Evolutionary conservation across 2,888 invertebrate genomes (phyloP).

Genomic region (Xanthostigma xanthostigma): DNA sequence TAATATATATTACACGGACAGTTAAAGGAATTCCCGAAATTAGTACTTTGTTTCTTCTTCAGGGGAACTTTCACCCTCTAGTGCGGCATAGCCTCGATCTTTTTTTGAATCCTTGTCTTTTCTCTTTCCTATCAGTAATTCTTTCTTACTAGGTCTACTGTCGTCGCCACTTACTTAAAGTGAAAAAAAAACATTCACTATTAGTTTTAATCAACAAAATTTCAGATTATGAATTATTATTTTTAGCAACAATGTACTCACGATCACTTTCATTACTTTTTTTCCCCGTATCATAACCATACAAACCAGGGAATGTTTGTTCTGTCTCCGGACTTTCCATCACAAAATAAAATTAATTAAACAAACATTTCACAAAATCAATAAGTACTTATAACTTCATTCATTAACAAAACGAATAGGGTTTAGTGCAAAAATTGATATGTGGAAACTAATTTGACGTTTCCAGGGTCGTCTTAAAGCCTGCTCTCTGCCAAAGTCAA

Average conservation of each 20-base stretch:
- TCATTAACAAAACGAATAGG: too few relatives aligned
- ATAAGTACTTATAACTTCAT: too few relatives aligned
- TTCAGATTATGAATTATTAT: slow-evolving; percentile 10
- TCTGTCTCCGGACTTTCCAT: slow-evolving; percentile 73
- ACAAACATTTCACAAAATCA: too few relatives aligned
- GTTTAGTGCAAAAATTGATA: too few relatives aligned
- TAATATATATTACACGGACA: neutral
- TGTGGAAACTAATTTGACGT: too few relatives aligned
- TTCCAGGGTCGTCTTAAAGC: too few relatives aligned
- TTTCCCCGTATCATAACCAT: slow-evolving; percentile 64
- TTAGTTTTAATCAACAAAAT: slow-evolving; percentile 1
- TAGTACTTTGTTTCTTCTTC: slow-evolving; percentile 72
- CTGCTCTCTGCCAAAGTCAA: too few relatives aligned
- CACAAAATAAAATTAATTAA: too few relatives aligned
- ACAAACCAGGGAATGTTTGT: slow-evolving; percentile 79
- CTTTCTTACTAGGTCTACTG: slow-evolving; percentile 65
- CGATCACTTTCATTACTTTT: slow-evolving; percentile 72
- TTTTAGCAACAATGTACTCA: slow-evolving; percentile 34
- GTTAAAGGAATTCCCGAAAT: slow-evolving; percentile 5
- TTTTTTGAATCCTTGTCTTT: slow-evolving; percentile 77
- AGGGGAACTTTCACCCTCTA: slow-evolving; percentile 86
- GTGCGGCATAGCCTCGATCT: slow-evolving; percentile 79
- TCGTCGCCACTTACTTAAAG: slow-evolving; percentile 64
- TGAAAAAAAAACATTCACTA: neutral
- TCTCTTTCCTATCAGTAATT: slow-evolving; percentile 56